These are phyloP conservation scores for Mycetomoellerius zeteki DNA, from an alignment of 1,140 invertebrate species.

Conservation along the genomic window DNA sequence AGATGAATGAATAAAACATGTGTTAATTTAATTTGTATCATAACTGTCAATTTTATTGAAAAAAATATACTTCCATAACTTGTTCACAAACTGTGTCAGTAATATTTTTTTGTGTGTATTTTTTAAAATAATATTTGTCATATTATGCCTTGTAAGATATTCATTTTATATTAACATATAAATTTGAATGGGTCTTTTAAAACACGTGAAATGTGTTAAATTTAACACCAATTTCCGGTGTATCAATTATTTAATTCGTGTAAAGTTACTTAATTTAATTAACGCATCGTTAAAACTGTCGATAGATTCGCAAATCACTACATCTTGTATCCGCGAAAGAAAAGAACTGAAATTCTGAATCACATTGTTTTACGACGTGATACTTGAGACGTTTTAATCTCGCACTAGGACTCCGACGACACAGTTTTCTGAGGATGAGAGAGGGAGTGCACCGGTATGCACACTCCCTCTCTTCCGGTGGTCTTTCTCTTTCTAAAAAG, in stretches of 20 bases:
- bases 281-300: not conserved
- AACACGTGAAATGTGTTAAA: too few species aligned
- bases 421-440: conserved; percentile 67
- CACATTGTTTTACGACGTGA: conserved; percentile 27
- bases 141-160: too few species aligned
- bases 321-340: not conserved
- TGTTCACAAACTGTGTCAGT: too few species aligned
- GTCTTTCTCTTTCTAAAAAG: conserved; percentile 46
- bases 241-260: not conserved
- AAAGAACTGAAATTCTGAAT: not conserved
- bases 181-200: too few species aligned
- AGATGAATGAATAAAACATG: too few species aligned
- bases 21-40: too few species aligned
- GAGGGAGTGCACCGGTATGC: conserved; percentile 53
- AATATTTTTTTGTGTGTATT: too few species aligned
- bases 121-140: too few species aligned
- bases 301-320: not conserved
- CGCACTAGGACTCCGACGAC: conserved; percentile 59
- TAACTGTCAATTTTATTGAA: too few species aligned
- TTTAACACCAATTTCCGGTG: too few species aligned
- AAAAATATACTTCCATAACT: too few species aligned
- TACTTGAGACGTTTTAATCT: conserved; percentile 75
- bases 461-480: not conserved
- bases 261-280: not conserved
- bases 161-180: too few species aligned